phyloP scores from a whole-genome alignment of 2,797 vertebrate genomes.

The Paguma larvata region DNA sequence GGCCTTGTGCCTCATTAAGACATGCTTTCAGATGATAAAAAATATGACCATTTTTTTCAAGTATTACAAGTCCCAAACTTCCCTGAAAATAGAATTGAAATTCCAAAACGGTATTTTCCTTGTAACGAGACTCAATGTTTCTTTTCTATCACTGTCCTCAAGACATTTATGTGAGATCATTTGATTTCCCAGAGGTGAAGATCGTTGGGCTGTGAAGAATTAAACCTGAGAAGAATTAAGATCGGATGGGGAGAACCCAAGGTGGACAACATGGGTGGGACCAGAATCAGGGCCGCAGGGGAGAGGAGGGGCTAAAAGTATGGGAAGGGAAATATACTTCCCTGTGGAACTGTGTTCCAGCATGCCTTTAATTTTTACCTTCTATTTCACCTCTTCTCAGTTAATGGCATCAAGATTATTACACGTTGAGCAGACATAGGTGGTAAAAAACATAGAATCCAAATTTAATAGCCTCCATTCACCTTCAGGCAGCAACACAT shows the following conservation, averaged over 20 bases:
- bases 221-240: background rate
- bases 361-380: background rate
- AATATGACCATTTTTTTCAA: background rate
- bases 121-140: background rate
- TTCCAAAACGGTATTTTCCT: background rate
- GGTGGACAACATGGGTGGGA: background rate
- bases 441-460: background rate
- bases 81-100: background rate
- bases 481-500: background rate
- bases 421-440: background rate
- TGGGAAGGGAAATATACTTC: accelerated
- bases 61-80: background rate
- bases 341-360: background rate
- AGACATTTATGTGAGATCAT: background rate
- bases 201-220: background rate
- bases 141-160: background rate
- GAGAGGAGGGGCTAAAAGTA: background rate
- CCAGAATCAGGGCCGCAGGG: accelerated
- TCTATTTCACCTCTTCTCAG: background rate
- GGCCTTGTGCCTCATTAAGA: background rate
- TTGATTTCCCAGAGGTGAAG: background rate
- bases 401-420: background rate
- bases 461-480: background rate
- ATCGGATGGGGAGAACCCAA: background rate
- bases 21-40: background rate